Conservation (phyloP, 1,140 invertebrate species). For the Sipha flava region DNA sequence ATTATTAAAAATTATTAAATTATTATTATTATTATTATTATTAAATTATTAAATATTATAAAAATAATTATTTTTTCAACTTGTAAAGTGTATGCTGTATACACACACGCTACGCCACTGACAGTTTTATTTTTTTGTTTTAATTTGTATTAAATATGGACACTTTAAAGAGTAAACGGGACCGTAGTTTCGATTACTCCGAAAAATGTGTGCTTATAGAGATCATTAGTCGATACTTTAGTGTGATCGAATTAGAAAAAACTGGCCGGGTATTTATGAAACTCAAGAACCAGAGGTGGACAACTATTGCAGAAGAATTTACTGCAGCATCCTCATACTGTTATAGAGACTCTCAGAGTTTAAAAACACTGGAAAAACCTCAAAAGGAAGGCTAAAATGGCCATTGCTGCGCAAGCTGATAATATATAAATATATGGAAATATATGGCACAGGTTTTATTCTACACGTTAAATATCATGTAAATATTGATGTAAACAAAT, state of each 20-base stretch:
- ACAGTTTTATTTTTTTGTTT: neutral
- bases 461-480: neutral
- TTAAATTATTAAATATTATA: too few relatives aligned
- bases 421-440: too few relatives aligned
- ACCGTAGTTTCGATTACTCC: neutral
- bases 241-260: neutral
- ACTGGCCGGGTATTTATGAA: neutral
- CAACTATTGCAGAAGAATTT: neutral
- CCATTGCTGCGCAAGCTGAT: neutral
- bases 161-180: neutral
- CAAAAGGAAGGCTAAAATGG: neutral
- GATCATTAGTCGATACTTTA: neutral
- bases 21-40: too few relatives aligned
- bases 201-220: neutral
- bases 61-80: too few relatives aligned
- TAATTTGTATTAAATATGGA: neutral
- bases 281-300: neutral
- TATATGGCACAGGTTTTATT: slow-evolving; percentile 8
- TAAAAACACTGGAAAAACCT: neutral
- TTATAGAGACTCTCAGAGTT: neutral
- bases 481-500: neutral
- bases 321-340: neutral
- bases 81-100: too few relatives aligned
- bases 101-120: neutral
- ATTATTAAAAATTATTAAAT: too few relatives aligned